Conservation (phyloP, 2,888 invertebrate genomes). For the Eilema sororculum region DNA sequence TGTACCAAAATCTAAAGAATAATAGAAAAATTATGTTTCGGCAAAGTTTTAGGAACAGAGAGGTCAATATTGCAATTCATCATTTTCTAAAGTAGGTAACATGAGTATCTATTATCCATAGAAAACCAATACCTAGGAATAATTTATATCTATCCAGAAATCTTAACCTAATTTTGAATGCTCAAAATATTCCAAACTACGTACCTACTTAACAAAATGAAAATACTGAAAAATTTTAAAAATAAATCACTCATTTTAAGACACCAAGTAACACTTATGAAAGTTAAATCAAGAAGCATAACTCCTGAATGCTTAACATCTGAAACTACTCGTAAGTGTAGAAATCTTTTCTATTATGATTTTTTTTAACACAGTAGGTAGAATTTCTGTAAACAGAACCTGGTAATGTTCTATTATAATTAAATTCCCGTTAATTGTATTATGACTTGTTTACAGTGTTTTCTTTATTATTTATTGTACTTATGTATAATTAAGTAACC, state of each 20-base stretch:
- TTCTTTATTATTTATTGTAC: background rate
- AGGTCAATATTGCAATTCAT: too few species aligned
- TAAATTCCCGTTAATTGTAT: background rate
- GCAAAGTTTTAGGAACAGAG: too few species aligned
- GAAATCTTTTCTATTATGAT: background rate
- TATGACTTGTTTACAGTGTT: background rate
- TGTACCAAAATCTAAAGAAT: too few species aligned
- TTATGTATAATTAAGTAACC: background rate
- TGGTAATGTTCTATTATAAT: background rate
- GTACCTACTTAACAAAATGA: too few species aligned
- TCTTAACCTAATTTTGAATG: too few species aligned
- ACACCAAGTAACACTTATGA: background rate
- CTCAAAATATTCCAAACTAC: too few species aligned
- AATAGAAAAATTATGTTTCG: too few species aligned
- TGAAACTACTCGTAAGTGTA: background rate
- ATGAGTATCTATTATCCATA: too few species aligned
- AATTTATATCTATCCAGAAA: too few species aligned
- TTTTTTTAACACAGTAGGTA: background rate
- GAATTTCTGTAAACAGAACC: background rate
- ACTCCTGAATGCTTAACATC: background rate
- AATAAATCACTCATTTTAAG: background rate
- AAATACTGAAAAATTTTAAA: background rate
- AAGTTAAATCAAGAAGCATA: background rate
- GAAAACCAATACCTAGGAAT: too few species aligned
- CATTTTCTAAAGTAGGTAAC: too few species aligned